phyloP scores from a whole-genome alignment of 2,888 invertebrate genomes.

The Tetramorium bicarinatum region DNA sequence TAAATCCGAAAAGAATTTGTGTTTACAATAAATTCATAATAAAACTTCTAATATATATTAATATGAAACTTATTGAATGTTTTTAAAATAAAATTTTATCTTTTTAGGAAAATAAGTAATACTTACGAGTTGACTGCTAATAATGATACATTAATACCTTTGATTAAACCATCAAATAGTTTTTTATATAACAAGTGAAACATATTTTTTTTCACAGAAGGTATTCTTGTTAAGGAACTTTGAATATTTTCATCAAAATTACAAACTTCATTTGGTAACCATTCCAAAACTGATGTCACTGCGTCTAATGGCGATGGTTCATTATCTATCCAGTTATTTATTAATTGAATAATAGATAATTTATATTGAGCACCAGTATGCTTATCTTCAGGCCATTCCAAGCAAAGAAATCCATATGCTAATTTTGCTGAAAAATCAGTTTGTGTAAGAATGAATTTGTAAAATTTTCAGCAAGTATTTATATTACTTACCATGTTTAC shows the following conservation, averaged over 20 bases:
- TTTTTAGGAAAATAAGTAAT: neutral
- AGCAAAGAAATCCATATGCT: constrained; percentile 80
- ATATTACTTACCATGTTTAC: constrained; percentile 79
- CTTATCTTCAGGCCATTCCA: constrained; percentile 82
- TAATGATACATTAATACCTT: constrained; percentile 87
- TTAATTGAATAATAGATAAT: constrained; percentile 79
- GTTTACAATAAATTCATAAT: constrained; percentile 14
- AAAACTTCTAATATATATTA: neutral
- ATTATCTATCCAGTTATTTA: constrained; percentile 84
- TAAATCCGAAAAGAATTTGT: neutral
- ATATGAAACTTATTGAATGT: neutral
- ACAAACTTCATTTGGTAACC: constrained; percentile 88
- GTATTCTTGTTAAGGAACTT: constrained; percentile 88
- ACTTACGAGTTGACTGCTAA: constrained; percentile 84
- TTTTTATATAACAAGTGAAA: constrained; percentile 91
- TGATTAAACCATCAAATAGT: constrained; percentile 89
- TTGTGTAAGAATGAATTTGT: neutral
- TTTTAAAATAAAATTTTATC: neutral
- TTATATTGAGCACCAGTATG: constrained; percentile 78
- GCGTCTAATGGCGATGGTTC: constrained; percentile 86
- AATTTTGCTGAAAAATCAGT: constrained; percentile 79
- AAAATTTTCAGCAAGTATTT: neutral
- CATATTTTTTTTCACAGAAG: constrained; percentile 89
- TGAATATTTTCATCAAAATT: constrained; percentile 88
- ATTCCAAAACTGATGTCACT: constrained; percentile 88